Conservation (phyloP, 2,888 invertebrate species). For the Napeogenes inachia region DNA sequence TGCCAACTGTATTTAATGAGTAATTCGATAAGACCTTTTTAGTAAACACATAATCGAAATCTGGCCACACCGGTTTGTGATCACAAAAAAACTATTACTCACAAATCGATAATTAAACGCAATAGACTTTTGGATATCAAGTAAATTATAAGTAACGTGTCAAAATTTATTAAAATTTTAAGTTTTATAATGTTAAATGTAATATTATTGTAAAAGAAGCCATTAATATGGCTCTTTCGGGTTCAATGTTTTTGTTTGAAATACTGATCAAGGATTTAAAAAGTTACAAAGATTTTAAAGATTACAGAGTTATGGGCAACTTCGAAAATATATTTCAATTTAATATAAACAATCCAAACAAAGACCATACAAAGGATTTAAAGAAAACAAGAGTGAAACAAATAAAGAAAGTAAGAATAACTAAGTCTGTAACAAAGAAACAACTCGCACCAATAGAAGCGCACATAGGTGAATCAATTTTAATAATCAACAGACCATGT, state of each 20-base stretch:
- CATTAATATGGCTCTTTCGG: slow-evolving; percentile 52
- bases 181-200: slow-evolving; percentile 28
- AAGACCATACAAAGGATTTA: slow-evolving; percentile 20
- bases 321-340: slow-evolving; percentile 58
- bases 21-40: no score
- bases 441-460: slow-evolving; percentile 31
- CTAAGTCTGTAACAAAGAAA: slow-evolving; percentile 26
- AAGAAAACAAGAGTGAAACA: slow-evolving; percentile 35
- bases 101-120: slow-evolving; percentile 12
- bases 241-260: slow-evolving; percentile 65
- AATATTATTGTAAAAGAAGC: slow-evolving; percentile 20
- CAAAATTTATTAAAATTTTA: slow-evolving; percentile 23
- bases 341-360: slow-evolving; percentile 45
- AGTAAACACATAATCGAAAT: background rate
- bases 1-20: no score
- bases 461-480: slow-evolving; percentile 39
- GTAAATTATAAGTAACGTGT: slow-evolving; percentile 43
- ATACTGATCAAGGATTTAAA: slow-evolving; percentile 50
- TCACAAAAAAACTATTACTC: background rate
- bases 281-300: slow-evolving; percentile 43
- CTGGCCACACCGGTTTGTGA: background rate
- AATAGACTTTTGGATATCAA: slow-evolving; percentile 40
- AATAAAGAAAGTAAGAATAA: slow-evolving; percentile 37
- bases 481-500: slow-evolving; percentile 41
- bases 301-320: slow-evolving; percentile 47